Evolutionary conservation across 2,797 vertebrate genomes (phyloP).

Genomic region (Pristis pectinata): DNA sequence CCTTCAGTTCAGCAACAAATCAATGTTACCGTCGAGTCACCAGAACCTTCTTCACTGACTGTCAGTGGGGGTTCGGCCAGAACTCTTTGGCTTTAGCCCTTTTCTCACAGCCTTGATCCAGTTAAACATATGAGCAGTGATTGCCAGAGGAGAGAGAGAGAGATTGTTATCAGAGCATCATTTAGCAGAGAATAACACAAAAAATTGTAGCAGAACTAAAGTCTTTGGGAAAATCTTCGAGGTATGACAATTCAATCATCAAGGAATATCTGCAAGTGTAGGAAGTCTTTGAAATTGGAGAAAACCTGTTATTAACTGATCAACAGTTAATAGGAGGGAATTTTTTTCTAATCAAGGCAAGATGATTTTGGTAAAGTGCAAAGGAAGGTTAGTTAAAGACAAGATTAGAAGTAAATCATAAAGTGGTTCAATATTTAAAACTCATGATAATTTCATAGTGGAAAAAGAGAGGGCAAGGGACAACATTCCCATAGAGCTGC

Average conservation of each 20-base stretch:
- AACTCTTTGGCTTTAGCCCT: neutral
- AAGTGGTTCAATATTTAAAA: neutral
- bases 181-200: neutral
- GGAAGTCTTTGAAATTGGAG: neutral
- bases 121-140: neutral
- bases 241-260: neutral
- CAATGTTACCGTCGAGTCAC: neutral
- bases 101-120: neutral
- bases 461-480: no score
- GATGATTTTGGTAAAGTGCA: neutral
- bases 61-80: neutral
- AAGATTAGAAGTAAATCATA: neutral
- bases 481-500: neutral
- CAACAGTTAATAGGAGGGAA: neutral
- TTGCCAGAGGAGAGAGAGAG: neutral
- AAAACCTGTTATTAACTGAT: neutral
- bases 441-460: neutral
- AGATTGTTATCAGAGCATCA: neutral
- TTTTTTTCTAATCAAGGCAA: neutral
- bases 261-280: neutral
- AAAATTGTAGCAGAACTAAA: neutral
- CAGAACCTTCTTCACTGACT: neutral
- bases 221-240: neutral
- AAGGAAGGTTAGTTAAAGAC: neutral
- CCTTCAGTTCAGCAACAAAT: neutral